Evolutionary conservation across 2,797 vertebrate genomes (phyloP), one percentile per base, ranked within the genome.

Genomic region (Selene dorsalis): DNA sequence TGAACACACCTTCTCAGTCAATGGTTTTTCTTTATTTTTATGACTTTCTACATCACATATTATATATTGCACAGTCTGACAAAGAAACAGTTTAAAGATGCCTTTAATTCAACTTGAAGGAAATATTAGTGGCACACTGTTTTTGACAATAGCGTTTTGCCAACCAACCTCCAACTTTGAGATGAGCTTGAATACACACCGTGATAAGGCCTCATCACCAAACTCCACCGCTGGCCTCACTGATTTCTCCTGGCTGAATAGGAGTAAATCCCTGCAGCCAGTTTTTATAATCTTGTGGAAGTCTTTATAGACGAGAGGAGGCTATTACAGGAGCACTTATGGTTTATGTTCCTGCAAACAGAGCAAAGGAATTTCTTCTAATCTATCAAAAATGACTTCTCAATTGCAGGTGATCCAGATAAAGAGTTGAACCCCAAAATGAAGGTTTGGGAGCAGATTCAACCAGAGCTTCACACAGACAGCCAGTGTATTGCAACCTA

Each of bases 361-460:
- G 39, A 67, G 48, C 35, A 61, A 17, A 65, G 16, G 9, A 18
- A 4, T 11, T 38, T 69, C n/a, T 52, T 52, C 17, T 52, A 45
- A 70, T 60, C 2, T 3, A 30, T 58, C n/a, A 39, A 62, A 30
- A 30, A 38, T 69, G 41, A 32, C 22, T 32, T 86, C 4, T 75
- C 67, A 7, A 38, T 70, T 87, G 7, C 87, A 99, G 97, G 97
- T 87, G 94, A 97, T 61, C 96, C 96, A 6, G 97, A 98, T 82
- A 96, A 95, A 86, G 97, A 99, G 80, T 92, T 98, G 66, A 97
- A 97, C 91, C 96, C 96, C 57, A 96, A 96, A 91, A 96, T 96
- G 94, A 97, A 96, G 88, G 95, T 96, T 28, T 98, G 97, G 96
- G 97, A 97, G 86, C 96, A 96, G 87, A 92, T 98, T 82, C 96